These are phyloP conservation scores for Rhamphomyia laevipes DNA, from an alignment of 2,888 invertebrate genomes.

Conservation along the genomic window DNA sequence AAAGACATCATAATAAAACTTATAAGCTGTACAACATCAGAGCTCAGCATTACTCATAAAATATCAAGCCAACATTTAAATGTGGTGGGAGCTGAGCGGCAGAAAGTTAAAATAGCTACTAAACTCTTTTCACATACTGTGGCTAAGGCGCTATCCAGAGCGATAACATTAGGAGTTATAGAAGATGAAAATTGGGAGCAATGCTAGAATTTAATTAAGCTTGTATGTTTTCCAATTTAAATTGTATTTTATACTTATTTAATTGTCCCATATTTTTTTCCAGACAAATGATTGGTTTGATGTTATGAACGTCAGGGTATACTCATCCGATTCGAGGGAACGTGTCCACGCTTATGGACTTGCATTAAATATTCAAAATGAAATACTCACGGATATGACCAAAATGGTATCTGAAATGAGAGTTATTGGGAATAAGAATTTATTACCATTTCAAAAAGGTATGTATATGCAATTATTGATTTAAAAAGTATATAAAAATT, in stretches of 20 bases:
- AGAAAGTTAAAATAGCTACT: background rate
- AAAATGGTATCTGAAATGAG: constrained; percentile 9
- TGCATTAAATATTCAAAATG: constrained; percentile 8
- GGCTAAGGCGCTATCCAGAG: background rate
- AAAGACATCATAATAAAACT: background rate
- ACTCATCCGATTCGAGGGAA: constrained; percentile 4
- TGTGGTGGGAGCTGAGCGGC: constrained; percentile 5
- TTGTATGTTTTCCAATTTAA: background rate
- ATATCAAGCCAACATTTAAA: constrained; percentile 5
- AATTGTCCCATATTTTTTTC: constrained; percentile 5
- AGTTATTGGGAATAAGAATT: constrained; percentile 1
- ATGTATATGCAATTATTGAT: background rate
- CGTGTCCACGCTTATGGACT: constrained; percentile 11
- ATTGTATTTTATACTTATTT: background rate
- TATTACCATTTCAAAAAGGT: constrained; percentile 4
- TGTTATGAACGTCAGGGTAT: constrained; percentile 11
- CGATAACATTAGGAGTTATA: background rate
- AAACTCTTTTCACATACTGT: background rate
- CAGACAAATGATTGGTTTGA: constrained; percentile 16
- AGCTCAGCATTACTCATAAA: constrained; percentile 4
- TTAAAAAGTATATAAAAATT: background rate
- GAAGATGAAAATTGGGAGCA: background rate
- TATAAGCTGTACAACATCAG: background rate
- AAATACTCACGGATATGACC: constrained; percentile 10
- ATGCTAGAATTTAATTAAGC: background rate